These are phyloP conservation scores for Dryobates pubescens DNA, from an alignment of 2,797 vertebrate genomes.

Conservation along the genomic window DNA sequence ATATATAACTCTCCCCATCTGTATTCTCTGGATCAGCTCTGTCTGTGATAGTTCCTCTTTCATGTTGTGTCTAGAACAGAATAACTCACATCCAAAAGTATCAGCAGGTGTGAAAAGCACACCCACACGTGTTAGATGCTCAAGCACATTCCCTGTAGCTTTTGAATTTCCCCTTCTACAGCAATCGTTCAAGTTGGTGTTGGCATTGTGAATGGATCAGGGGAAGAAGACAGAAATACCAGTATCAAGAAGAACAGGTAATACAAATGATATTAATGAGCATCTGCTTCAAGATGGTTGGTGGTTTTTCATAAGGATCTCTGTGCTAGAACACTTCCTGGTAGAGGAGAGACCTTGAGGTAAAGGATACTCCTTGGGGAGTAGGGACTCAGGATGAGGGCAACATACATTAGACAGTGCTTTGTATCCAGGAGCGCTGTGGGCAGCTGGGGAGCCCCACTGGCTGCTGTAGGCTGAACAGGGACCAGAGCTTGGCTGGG, in stretches of 20 bases:
- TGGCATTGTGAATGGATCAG: background rate
- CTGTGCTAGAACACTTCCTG: background rate
- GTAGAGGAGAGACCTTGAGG: background rate
- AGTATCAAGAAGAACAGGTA: background rate
- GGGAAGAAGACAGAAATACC: background rate
- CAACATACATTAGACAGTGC: background rate
- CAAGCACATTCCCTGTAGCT: background rate
- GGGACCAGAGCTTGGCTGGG: background rate
- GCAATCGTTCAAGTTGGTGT: background rate
- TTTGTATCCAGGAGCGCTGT: background rate
- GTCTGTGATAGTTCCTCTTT: background rate
- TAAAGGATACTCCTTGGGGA: background rate
- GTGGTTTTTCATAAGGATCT: background rate
- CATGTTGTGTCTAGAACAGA: background rate
- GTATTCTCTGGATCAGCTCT: background rate
- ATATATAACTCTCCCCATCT: background rate
- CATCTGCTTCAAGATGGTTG: background rate
- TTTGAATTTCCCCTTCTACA: background rate
- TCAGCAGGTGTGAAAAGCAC: background rate
- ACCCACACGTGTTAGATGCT: background rate
- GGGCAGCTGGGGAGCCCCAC: background rate
- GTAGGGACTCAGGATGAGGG: accelerated
- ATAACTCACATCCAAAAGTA: background rate
- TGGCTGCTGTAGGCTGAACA: background rate
- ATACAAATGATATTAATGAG: background rate